Percentiles rank a stretch among this genome's conserved stretches.
Conservation (phyloP, 92 coral and sea anemone genomes). For the Anthopleura xanthogrammica region DNA sequence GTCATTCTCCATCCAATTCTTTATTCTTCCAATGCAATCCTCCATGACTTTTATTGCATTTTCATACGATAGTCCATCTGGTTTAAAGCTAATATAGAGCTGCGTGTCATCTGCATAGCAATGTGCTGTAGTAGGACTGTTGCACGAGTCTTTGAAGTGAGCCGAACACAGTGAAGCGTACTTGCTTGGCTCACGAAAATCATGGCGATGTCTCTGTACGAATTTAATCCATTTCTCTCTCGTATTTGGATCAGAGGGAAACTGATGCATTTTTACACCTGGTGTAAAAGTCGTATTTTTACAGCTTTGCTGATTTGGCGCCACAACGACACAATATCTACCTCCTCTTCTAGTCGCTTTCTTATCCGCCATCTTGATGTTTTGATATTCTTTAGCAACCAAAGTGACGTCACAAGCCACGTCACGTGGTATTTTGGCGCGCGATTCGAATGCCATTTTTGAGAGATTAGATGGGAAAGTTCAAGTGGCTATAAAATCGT, state of each 20-base stretch:
- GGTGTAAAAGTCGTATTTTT: conserved; percentile 29
- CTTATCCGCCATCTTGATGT: conserved; percentile 18
- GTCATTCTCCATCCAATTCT: too few relatives aligned
- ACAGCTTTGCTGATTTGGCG: conserved; percentile 28
- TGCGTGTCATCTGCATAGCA: too few relatives aligned
- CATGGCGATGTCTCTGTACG: conserved; percentile 10
- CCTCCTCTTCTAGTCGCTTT: conserved; percentile 14
- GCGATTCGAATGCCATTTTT: not conserved
- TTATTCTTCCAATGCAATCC: too few relatives aligned
- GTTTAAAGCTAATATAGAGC: too few relatives aligned
- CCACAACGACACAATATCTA: conserved; percentile 31
- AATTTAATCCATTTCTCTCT: conserved; percentile 29
- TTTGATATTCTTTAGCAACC: not conserved
- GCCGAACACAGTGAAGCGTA: conserved; percentile 23
- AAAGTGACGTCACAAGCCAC: not conserved
- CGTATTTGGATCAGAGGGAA: conserved; percentile 26
- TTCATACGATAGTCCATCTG: too few relatives aligned
- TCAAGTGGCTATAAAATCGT: too few relatives aligned
- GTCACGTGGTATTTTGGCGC: conserved; percentile 1
- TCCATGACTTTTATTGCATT: too few relatives aligned
- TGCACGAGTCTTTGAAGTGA: not conserved
- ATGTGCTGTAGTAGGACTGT: too few relatives aligned
- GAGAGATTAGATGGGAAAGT: too few relatives aligned
- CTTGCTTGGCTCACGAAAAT: not conserved
- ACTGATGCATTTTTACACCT: too few relatives aligned